Conservation (phyloP, 2,888 invertebrate genomes). For the Sinopyrophorus schimmeli region DNA sequence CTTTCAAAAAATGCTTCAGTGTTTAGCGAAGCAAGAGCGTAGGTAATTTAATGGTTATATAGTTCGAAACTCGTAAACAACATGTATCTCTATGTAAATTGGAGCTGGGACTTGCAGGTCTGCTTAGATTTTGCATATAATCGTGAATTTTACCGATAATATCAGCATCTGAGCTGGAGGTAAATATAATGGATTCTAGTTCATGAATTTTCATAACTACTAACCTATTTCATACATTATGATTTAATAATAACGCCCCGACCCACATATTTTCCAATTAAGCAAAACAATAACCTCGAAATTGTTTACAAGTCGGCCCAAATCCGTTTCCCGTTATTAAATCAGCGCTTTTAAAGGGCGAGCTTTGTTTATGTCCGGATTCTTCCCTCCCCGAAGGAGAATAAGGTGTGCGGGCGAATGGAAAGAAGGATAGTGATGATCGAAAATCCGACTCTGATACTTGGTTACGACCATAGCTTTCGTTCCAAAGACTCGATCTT, state of each 20-base stretch:
- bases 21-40: constrained; percentile 18
- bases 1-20: constrained; percentile 16
- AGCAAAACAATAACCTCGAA: constrained; percentile 4
- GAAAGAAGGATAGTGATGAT: constrained; percentile 17
- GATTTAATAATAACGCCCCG: constrained; percentile 23
- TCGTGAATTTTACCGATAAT: constrained; percentile 36
- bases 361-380: constrained; percentile 16
- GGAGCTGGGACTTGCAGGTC: constrained; percentile 33
- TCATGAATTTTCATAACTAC: constrained; percentile 37
- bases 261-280: constrained; percentile 15
- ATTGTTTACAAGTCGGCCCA: constrained; percentile 1
- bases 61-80: constrained; percentile 28
- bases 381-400: constrained; percentile 2
- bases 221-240: constrained; percentile 26
- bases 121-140: constrained; percentile 37
- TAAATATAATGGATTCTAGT: constrained; percentile 34
- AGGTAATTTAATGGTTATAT: constrained; percentile 24
- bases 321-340: constrained; percentile 12
- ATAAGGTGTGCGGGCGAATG: constrained; percentile 16
- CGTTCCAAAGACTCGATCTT: constrained; percentile 18
- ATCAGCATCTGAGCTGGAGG: constrained; percentile 32
- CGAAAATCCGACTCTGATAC: constrained; percentile 20
- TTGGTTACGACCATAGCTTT: constrained; percentile 18
- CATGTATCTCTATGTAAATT: constrained; percentile 37
- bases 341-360: constrained; percentile 3